Evolutionary conservation across 2,888 invertebrate species (phyloP).

Genomic region (Drosophila paracracens): DNA sequence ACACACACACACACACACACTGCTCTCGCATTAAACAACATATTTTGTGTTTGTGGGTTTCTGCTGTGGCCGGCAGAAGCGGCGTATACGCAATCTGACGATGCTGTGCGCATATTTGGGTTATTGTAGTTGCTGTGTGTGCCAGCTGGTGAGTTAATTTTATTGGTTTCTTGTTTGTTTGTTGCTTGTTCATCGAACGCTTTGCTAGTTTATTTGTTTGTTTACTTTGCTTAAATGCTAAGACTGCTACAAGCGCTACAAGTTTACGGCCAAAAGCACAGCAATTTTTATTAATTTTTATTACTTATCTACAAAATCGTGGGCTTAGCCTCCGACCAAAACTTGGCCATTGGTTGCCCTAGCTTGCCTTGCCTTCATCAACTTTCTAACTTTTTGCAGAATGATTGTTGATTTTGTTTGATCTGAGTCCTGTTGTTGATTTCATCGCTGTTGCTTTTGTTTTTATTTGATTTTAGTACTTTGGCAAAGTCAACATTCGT

Average conservation of each 20-base stretch:
- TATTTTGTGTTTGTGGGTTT: slow-evolving; percentile 57
- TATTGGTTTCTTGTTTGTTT: slow-evolving; percentile 55
- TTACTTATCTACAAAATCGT: slow-evolving; percentile 43
- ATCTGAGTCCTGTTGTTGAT: slow-evolving; percentile 49
- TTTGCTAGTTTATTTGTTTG: slow-evolving; percentile 49
- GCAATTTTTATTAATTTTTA: slow-evolving; percentile 59
- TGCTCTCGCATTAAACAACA: slow-evolving; percentile 55
- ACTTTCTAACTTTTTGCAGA: slow-evolving; percentile 45
- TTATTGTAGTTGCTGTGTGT: slow-evolving; percentile 23
- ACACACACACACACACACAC: neutral
- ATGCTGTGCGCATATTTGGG: slow-evolving; percentile 43
- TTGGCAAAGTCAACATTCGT: slow-evolving; percentile 77
- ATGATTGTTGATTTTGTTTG: slow-evolving; percentile 56
- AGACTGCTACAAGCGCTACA: slow-evolving; percentile 46
- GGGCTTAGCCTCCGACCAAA: neutral
- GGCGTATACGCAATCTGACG: slow-evolving; percentile 64
- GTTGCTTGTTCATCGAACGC: slow-evolving; percentile 20
- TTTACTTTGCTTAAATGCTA: slow-evolving; percentile 56
- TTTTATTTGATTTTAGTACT: slow-evolving; percentile 78
- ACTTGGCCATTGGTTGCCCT: slow-evolving; percentile 9
- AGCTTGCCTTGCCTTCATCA: slow-evolving; percentile 33
- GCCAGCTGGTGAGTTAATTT: slow-evolving; percentile 64
- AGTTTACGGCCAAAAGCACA: slow-evolving; percentile 39
- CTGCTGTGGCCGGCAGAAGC: slow-evolving; percentile 40
- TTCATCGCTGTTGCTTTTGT: slow-evolving; percentile 51